These are phyloP conservation scores for Megaptera novaeangliae DNA, from an alignment of 2,113 vertebrate genomes.

Conservation along the genomic window DNA sequence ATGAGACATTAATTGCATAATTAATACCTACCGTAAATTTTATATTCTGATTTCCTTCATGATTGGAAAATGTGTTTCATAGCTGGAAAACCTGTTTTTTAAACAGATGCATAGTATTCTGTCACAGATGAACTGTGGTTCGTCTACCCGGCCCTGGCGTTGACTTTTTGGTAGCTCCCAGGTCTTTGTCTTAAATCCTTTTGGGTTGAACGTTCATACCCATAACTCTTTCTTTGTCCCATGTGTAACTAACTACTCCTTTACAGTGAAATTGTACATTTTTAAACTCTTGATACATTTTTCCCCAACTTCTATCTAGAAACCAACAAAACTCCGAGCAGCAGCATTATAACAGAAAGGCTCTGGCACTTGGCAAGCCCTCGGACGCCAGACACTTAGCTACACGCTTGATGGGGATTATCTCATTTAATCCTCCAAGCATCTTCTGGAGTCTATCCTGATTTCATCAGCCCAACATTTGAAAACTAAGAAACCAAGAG, in stretches of 20 bases:
- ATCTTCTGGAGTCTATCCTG: neutral
- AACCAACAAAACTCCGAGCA: neutral
- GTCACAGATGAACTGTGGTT: no score
- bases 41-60: no score
- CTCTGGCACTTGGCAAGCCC: neutral
- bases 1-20: neutral
- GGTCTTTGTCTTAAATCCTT: neutral
- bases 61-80: neutral
- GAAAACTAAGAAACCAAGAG: neutral
- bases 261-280: neutral
- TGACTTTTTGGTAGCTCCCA: neutral
- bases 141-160: accelerated
- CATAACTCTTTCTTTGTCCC: neutral
- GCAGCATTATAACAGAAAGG: accelerated
- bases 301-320: neutral
- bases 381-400: neutral
- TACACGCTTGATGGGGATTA: neutral
- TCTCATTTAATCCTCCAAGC: neutral
- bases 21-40: neutral
- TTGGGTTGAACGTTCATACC: neutral
- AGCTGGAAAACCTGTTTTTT: neutral
- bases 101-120: accelerated
- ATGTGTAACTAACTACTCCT: accelerated
- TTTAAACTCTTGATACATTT: neutral
- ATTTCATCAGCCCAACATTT: neutral